Evolutionary conservation across 1,140 invertebrate genomes (phyloP), one percentile per base, ranked within the genome.

Genomic region (Apolygus lucorum): DNA sequence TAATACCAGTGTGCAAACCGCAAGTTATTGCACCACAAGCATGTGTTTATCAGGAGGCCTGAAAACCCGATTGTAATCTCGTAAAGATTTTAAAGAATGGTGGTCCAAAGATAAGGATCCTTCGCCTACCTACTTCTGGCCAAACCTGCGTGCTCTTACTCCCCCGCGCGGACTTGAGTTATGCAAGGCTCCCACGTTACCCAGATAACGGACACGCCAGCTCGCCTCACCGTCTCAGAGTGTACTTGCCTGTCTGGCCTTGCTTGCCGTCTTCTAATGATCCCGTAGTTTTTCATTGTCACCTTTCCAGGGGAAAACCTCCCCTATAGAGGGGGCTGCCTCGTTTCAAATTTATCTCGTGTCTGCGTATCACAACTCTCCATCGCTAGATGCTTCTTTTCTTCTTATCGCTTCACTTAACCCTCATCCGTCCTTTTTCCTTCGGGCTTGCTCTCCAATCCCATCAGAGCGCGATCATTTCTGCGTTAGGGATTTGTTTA

Each of bases 331-430:
- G 54, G 8, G 54, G 4, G 54, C 54, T 59, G 54, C 54, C 54
- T 59, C 54, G 54, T 59, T 59, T 59, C 54, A 4, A 59, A 59
- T 59, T 59, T 59, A 59, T 59, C 54, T 59, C 54, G 54, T 59
- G 54, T 59, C 22, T 24, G 13, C 54, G 8, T 59, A 59, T 59
- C 54, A 24, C 11, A 4, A 22, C 13, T 4, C 54, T 22, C 13
- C 13, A 59, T 59, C 54, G 22, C 8, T 4, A 59, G 54, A 59
- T 4, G 54, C 54, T 59, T 21, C 54, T 59, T 59, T 59, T 59
- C 54, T 59, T 24, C 54, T 59, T 59, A 59, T 59, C 54, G 54
- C 54, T 59, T 59, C 54, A 17, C 22, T 59, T 59, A 59, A 59
- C 54, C 54, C 54, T 59, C 54, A 24, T 59, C 54, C 22, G 13